Evolutionary conservation across 2,797 vertebrate genomes (phyloP), one percentile per base, ranked within the genome.

Genomic region (Chromis chromis): DNA sequence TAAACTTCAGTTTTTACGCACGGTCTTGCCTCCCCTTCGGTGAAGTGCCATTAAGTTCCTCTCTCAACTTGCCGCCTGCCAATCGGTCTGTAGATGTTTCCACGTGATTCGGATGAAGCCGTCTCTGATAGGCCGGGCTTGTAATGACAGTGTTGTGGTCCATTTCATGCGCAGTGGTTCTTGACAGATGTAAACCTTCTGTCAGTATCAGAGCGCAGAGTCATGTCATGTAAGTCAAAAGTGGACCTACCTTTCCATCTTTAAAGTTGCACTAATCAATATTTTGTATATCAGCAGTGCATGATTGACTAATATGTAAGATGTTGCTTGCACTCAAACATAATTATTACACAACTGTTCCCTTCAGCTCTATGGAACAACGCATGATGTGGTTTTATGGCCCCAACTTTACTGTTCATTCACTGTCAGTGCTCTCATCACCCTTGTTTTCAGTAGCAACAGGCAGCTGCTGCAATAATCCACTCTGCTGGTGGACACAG

Each of bases 11-110:
- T 3, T 82, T 89, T 91, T 90, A 86, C 91, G 83, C 81, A 83
- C 70, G 58, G 77, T 65, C 79, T 70, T 70, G 67, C 79, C 78
- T 88, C 81, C 79, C 72, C 70, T 74, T 81, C 89, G 85, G 88
- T 87, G 66, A 92, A 93, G 89, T 90, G 91, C 86, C 82, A 68
- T 10, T 25, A 81, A 86, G 83, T 90, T 91, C 79, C 58, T 42
- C 90, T 94, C 88, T 95, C 86, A 93, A 92, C 88, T 86, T 21
- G 40, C 93, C 91, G 90, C 90, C 91, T 49, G 87, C 96, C 94
- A 94, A 94, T 95, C 88, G 79, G 86, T 22, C 72, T 21, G 76
- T 50, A 53, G 68, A 64, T 53, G 64, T 67, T 54, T 61, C 70
- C 86, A 90, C 90, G 88, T 95, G 93, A 94, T 93, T 74, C 50